Percentiles rank a stretch among this genome's conserved stretches.
phyloP scores from a whole-genome alignment of 2,797 vertebrate species.

The Oryzias sinensis region DNA sequence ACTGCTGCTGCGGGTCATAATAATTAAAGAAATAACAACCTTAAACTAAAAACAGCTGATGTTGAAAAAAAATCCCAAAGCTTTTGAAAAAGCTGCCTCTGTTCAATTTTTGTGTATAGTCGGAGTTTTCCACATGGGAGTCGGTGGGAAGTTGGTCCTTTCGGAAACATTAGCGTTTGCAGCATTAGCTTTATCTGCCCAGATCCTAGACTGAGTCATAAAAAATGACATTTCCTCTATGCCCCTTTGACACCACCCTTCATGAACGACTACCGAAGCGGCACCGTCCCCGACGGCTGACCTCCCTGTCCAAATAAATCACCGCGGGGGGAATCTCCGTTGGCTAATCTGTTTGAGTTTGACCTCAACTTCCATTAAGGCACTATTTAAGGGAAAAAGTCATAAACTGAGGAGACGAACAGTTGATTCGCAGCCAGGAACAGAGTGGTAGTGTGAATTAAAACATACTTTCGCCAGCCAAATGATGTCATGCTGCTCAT shows the following conservation, averaged over 20 bases:
- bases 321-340: neutral
- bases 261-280: neutral
- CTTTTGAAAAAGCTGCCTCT: too few relatives aligned
- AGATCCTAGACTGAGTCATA: neutral
- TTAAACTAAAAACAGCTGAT: too few relatives aligned
- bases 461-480: slow-evolving; percentile 33
- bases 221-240: neutral
- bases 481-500: slow-evolving; percentile 50
- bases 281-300: slow-evolving; percentile 7
- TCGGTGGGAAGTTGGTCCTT: too few relatives aligned
- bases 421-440: slow-evolving; percentile 31
- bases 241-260: neutral
- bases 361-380: neutral
- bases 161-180: neutral
- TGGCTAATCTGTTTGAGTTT: slow-evolving; percentile 13
- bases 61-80: too few relatives aligned
- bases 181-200: neutral
- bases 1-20: too few relatives aligned
- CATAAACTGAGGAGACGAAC: slow-evolving; percentile 8
- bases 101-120: too few relatives aligned
- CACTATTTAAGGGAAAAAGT: slow-evolving; percentile 2
- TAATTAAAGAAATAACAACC: too few relatives aligned
- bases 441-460: slow-evolving; percentile 35
- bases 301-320: slow-evolving; percentile 10
- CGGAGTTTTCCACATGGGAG: too few relatives aligned